phyloP scores from a whole-genome alignment of 2,797 vertebrate genomes.

The Trachops cirrhosus region DNA sequence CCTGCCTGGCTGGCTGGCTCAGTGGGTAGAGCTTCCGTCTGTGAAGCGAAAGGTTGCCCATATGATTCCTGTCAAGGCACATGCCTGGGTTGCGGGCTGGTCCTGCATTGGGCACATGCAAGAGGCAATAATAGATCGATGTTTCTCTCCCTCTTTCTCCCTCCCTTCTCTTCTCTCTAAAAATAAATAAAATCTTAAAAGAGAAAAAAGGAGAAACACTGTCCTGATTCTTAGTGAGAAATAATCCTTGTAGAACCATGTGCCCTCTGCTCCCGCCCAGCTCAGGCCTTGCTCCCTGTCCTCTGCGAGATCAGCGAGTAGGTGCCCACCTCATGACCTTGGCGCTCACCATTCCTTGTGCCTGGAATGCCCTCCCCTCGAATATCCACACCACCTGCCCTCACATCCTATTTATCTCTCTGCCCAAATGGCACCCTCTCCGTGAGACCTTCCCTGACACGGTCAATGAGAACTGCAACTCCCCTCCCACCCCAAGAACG shows the following conservation, averaged over 20 bases:
- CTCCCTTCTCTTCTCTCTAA: background rate
- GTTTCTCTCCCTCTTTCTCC: background rate
- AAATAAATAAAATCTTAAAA: background rate
- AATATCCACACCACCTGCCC: background rate
- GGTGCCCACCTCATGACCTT: background rate
- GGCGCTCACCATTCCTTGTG: no score
- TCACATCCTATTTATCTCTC: background rate
- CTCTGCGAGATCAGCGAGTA: background rate
- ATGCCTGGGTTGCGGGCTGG: no score
- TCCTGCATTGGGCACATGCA: background rate
- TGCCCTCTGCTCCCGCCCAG: background rate
- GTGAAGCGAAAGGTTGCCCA: background rate
- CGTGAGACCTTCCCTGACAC: background rate
- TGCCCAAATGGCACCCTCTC: background rate
- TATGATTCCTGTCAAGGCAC: background rate
- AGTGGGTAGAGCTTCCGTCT: background rate
- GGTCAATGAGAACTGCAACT: background rate
- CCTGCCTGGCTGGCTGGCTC: background rate
- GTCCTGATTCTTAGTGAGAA: background rate
- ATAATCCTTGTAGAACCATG: no score
- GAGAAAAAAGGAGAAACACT: background rate
- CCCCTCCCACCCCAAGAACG: no score
- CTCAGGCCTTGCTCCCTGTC: background rate
- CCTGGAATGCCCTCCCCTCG: background rate
- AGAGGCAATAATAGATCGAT: background rate